Evolutionary conservation across 1,140 invertebrate genomes (phyloP).

Genomic region (Subanguina moxae): DNA sequence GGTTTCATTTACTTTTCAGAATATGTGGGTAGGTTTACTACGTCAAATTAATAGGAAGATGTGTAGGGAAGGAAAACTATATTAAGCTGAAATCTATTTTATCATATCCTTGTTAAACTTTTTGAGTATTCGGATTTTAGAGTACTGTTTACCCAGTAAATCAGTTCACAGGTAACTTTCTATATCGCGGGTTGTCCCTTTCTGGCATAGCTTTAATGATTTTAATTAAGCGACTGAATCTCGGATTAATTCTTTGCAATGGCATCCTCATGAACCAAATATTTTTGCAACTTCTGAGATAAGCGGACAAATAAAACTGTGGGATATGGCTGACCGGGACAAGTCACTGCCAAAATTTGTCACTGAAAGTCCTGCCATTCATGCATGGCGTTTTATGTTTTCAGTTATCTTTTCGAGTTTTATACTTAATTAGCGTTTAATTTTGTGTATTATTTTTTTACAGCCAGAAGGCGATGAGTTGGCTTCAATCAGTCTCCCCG

Average conservation of each 20-base stretch:
- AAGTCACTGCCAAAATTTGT: background rate
- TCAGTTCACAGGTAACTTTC: slow-evolving; percentile 11
- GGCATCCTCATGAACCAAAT: slow-evolving; percentile 25
- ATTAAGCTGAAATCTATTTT: too few species aligned
- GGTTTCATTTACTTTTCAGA: background rate
- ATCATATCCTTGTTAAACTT: background rate
- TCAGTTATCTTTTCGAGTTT: slow-evolving; percentile 14
- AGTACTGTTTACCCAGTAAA: slow-evolving; percentile 19
- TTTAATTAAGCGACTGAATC: background rate
- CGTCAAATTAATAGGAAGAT: background rate
- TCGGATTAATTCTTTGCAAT: slow-evolving; percentile 24
- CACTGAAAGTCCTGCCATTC: background rate
- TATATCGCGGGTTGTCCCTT: background rate
- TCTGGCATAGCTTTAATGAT: background rate
- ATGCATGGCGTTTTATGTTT: slow-evolving; percentile 31
- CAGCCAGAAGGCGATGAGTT: slow-evolving; percentile 35
- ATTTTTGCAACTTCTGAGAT: slow-evolving; percentile 30
- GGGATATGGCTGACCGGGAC: slow-evolving; percentile 20
- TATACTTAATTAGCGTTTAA: too few species aligned
- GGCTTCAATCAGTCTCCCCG: slow-evolving; percentile 17
- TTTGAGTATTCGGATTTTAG: slow-evolving; percentile 25
- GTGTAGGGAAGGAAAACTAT: too few species aligned
- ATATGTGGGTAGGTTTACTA: background rate
- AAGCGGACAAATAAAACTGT: slow-evolving; percentile 17
- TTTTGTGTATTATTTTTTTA: slow-evolving; percentile 11